phyloP scores from a whole-genome alignment of 2,113 vertebrate species.

The Hippolais icterina region DNA sequence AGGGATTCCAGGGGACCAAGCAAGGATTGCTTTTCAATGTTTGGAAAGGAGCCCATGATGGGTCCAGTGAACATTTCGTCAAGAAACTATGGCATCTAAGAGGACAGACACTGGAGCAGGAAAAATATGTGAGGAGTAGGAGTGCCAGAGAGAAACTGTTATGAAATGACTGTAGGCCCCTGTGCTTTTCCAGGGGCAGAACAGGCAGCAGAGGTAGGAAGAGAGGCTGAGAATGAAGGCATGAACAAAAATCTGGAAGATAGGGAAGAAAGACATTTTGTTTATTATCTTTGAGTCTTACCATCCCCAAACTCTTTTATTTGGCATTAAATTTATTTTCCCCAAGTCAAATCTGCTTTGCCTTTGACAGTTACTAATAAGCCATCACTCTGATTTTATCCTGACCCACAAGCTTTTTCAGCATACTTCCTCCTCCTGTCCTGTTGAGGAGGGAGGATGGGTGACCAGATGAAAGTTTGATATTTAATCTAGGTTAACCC shows the following conservation, averaged over 20 bases:
- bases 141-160: neutral
- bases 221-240: neutral
- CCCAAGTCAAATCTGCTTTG: neutral
- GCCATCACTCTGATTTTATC: neutral
- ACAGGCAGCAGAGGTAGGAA: rapidly evolving
- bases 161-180: neutral
- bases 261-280: neutral
- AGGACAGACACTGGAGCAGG: neutral
- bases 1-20: neutral
- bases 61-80: neutral
- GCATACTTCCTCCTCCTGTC: neutral
- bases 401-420: neutral
- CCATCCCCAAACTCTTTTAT: neutral
- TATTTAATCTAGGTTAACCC: neutral
- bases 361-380: neutral
- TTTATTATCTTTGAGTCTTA: neutral
- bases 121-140: neutral
- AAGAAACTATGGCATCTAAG: neutral
- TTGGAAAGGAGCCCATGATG: neutral
- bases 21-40: neutral
- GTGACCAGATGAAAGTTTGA: neutral
- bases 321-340: neutral
- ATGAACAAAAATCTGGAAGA: neutral
- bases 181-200: neutral
- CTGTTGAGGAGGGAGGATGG: neutral